These are phyloP conservation scores for Caenorhabditis sp. DNA, from an alignment of 2,888 invertebrate genomes.

Conservation along the genomic window DNA sequence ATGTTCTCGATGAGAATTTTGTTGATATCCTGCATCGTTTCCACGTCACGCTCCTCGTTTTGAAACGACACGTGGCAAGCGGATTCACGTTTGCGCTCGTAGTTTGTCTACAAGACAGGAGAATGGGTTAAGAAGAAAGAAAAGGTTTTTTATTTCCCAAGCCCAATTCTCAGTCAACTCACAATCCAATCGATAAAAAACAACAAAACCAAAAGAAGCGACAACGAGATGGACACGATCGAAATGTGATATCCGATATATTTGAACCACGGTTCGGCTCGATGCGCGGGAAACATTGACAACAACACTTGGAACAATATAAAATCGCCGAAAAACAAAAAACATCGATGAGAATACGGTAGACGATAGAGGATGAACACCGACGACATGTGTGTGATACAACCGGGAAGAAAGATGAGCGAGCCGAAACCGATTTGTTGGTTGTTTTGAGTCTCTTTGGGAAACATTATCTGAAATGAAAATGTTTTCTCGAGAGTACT, in stretches of 20 bases:
- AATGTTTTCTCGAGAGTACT: conserved; percentile 9
- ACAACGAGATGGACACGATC: conserved; percentile 63
- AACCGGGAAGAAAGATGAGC: conserved; percentile 68
- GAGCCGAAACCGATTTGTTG: conserved; percentile 52
- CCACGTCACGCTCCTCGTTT: conserved; percentile 92
- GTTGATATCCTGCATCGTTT: conserved; percentile 80
- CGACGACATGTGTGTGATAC: conserved; percentile 64
- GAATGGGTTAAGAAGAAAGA: conserved; percentile 12
- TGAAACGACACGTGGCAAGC: conserved; percentile 89
- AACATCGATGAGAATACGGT: conserved; percentile 64
- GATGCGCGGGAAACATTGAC: conserved; percentile 60
- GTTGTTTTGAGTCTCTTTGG: not conserved
- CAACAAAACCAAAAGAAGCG: conserved; percentile 62
- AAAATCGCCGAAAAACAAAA: conserved; percentile 62
- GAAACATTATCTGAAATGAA: conserved; percentile 42
- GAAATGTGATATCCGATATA: conserved; percentile 65
- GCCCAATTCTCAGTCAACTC: conserved; percentile 25
- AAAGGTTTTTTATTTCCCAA: not conserved
- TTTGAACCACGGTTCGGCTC: conserved; percentile 32
- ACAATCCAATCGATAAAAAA: conserved; percentile 70
- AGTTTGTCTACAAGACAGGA: too few species aligned
- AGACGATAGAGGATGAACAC: conserved; percentile 66
- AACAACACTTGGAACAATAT: conserved; percentile 63
- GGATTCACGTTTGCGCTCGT: conserved; percentile 81
- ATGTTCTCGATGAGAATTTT: conserved; percentile 91